phyloP scores from a whole-genome alignment of 2,113 vertebrate genomes.

The Melanerpes aurifrons region DNA sequence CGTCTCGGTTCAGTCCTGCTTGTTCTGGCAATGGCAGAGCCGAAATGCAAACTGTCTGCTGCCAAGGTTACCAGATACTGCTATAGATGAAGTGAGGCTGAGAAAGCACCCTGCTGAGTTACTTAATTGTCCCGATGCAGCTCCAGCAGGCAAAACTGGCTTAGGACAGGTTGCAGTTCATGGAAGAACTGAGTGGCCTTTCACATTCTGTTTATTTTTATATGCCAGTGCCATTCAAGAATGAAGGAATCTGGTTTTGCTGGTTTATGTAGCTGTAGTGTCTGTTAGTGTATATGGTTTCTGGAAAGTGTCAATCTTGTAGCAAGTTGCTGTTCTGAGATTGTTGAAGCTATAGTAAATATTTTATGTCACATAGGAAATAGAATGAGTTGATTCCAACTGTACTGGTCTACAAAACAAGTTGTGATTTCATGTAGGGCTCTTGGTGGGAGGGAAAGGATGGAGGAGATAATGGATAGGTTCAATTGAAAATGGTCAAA shows the following conservation, averaged over 20 bases:
- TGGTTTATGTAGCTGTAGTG: neutral
- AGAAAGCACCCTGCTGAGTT: fast-evolving
- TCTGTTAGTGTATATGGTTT: fast-evolving
- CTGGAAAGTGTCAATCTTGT: neutral
- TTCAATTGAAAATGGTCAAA: neutral
- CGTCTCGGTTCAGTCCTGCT: fast-evolving
- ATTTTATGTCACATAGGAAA: neutral
- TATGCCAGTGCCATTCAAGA: neutral
- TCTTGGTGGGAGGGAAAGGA: neutral
- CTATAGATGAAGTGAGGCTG: fast-evolving
- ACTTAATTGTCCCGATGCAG: neutral
- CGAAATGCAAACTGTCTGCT: fast-evolving
- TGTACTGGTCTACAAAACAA: neutral
- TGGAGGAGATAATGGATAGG: neutral
- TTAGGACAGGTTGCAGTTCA: neutral
- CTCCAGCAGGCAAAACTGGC: neutral
- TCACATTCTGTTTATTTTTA: fast-evolving
- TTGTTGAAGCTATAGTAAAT: neutral
- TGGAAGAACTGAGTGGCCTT: neutral
- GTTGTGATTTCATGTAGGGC: neutral
- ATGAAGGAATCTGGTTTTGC: neutral
- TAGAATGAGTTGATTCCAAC: neutral
- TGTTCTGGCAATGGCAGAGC: fast-evolving
- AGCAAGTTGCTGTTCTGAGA: neutral
- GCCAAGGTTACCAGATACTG: fast-evolving